Conservation (phyloP, 2,888 invertebrate genomes). For the Drosophila longiperda region DNA sequence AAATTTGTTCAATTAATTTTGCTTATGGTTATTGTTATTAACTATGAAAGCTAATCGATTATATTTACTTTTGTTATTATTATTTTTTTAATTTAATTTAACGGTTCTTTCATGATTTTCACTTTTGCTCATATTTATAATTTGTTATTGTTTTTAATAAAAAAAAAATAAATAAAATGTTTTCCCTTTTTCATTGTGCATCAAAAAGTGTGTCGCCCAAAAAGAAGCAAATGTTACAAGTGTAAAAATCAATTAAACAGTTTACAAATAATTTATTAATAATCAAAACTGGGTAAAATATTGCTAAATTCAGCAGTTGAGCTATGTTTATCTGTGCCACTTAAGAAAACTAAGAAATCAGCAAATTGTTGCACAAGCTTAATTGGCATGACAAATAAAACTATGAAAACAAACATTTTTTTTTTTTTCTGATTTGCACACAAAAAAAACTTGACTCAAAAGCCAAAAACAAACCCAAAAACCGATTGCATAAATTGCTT, state of each 20-base stretch:
- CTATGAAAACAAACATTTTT: slow-evolving; percentile 31
- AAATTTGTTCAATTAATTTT: slow-evolving; percentile 16
- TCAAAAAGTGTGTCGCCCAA: slow-evolving; percentile 14
- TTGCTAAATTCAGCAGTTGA: slow-evolving; percentile 20
- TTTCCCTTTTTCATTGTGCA: not conserved
- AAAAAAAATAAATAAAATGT: not conserved
- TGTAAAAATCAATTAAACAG: slow-evolving; percentile 42
- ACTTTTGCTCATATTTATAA: too few species aligned
- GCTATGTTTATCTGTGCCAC: slow-evolving; percentile 12
- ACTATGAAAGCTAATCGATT: slow-evolving; percentile 21
- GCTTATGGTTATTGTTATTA: not conserved
- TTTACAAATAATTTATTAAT: slow-evolving; percentile 8
- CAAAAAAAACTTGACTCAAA: slow-evolving; percentile 2
- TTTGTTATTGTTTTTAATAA: not conserved
- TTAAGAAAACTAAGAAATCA: slow-evolving; percentile 50
- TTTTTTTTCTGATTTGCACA: slow-evolving; percentile 46
- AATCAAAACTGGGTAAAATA: slow-evolving; percentile 12
- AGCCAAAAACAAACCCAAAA: not conserved
- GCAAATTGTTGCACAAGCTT: slow-evolving; percentile 61
- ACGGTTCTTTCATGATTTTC: fast-evolving
- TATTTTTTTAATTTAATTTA: not conserved
- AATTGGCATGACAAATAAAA: slow-evolving; percentile 68
- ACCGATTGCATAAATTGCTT: slow-evolving; percentile 70
- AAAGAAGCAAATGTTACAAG: slow-evolving; percentile 3
- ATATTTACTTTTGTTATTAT: not conserved